phyloP scores from a whole-genome alignment of 2,113 vertebrate genomes.

The Lasiurus borealis region DNA sequence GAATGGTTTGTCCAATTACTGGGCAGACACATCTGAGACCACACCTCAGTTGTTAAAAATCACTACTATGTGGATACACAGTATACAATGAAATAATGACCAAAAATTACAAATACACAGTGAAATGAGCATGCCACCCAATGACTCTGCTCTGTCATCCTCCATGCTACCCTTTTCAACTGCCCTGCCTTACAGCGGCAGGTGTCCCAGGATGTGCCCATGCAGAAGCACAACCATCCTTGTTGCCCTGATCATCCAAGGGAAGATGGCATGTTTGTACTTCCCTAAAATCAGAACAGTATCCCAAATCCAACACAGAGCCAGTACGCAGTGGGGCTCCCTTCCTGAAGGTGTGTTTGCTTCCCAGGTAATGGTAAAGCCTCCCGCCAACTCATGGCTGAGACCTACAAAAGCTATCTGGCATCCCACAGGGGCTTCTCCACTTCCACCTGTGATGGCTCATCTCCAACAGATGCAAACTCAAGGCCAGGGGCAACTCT shows the following conservation, averaged over 20 bases:
- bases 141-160: background rate
- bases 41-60: background rate
- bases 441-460: background rate
- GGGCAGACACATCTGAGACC: background rate
- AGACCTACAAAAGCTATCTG: background rate
- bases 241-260: background rate
- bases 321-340: background rate
- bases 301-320: background rate
- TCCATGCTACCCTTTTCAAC: background rate
- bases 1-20: background rate
- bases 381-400: background rate
- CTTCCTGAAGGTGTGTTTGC: background rate
- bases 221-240: background rate
- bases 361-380: background rate
- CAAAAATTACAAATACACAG: background rate
- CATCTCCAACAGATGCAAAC: background rate
- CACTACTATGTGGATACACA: background rate
- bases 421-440: background rate
- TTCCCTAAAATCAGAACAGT: background rate
- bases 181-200: no score
- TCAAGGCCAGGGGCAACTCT: background rate
- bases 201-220: background rate
- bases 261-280: rapidly evolving
- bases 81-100: background rate
- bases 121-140: background rate